Percentiles rank a stretch among this genome's conserved stretches.
Evolutionary conservation across 2,888 invertebrate genomes (phyloP).

Genomic region (Coremacera marginata): DNA sequence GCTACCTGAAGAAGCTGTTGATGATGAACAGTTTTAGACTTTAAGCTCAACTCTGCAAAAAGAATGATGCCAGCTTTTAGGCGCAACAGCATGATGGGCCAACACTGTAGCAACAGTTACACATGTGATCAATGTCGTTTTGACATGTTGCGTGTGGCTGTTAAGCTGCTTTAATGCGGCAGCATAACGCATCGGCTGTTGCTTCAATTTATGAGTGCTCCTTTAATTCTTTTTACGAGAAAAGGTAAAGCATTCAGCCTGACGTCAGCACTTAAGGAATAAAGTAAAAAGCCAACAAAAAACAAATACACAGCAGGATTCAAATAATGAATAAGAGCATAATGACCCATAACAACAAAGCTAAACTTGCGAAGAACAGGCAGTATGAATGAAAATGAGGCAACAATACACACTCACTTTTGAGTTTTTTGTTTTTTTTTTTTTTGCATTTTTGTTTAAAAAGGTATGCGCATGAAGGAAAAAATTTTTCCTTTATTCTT

Average conservation of each 20-base stretch:
- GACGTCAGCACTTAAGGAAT: neutral
- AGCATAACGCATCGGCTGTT: too few species aligned
- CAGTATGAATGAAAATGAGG: neutral
- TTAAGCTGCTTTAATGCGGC: too few species aligned
- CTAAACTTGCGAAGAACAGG: neutral
- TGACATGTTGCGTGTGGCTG: neutral
- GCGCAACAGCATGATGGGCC: neutral
- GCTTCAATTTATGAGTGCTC: too few species aligned
- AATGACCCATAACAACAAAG: neutral
- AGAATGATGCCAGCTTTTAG: constrained; percentile 10
- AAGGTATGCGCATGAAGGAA: too few species aligned
- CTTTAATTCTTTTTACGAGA: neutral
- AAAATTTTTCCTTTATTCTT: too few species aligned
- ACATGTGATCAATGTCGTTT: neutral
- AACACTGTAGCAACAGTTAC: neutral
- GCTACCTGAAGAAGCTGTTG: neutral
- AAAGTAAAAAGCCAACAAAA: neutral
- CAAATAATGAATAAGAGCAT: neutral
- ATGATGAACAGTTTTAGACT: neutral
- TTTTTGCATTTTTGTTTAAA: too few species aligned
- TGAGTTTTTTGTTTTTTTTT: neutral
- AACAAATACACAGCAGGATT: neutral
- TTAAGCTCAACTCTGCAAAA: neutral
- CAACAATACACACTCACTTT: neutral
- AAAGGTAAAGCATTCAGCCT: neutral